Conservation (phyloP, 1,140 invertebrate genomes). For the Drosophila kohkoa region DNA sequence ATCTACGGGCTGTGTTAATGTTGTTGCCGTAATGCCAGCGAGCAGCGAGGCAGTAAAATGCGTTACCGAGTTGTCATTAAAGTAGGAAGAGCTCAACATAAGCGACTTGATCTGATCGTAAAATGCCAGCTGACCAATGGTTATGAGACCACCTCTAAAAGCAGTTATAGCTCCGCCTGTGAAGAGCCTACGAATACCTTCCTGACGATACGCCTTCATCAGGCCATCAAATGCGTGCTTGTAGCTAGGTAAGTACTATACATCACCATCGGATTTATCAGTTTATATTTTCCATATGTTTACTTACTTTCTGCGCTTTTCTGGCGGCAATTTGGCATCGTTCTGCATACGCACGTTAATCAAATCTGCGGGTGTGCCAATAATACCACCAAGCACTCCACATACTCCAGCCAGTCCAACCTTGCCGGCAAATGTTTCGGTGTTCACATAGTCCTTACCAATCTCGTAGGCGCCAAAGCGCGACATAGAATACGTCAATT, state of each 20-base stretch:
- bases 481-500: constrained; percentile 98
- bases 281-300: neutral
- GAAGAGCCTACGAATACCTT: constrained; percentile 93
- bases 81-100: constrained; percentile 58
- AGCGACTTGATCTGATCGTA: constrained; percentile 92
- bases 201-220: constrained; percentile 91
- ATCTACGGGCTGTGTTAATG: constrained; percentile 98
- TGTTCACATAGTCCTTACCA: constrained; percentile 87
- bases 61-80: constrained; percentile 62
- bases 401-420: constrained; percentile 93
- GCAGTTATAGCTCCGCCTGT: constrained; percentile 96
- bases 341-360: constrained; percentile 99
- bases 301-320: constrained; percentile 96
- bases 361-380: constrained; percentile 96
- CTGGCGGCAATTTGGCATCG: constrained; percentile 96
- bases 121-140: constrained; percentile 97
- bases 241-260: constrained; percentile 89
- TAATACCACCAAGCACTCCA: constrained; percentile 88
- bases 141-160: constrained; percentile 95
- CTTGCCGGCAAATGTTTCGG: constrained; percentile 88
- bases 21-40: constrained; percentile 95
- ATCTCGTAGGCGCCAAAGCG: constrained; percentile 99
- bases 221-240: constrained; percentile 98
- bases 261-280: neutral
- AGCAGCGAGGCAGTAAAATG: constrained; percentile 85